Evolutionary conservation across 2,797 vertebrate species (phyloP).

Genomic region (Pterois miles): DNA sequence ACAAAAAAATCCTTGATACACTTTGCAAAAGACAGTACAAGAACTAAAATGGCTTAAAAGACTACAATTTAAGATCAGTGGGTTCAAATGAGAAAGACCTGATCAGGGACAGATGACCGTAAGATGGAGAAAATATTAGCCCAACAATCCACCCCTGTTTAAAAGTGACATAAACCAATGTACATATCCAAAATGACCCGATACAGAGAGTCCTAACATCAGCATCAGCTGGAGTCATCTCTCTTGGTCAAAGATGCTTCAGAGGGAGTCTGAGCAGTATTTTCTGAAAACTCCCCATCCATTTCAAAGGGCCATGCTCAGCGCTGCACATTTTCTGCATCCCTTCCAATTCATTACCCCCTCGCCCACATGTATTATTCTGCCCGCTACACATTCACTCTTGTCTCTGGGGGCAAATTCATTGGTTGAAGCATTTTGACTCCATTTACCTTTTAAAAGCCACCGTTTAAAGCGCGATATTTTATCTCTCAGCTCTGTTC

Average conservation of each 20-base stretch:
- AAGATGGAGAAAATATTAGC: not conserved
- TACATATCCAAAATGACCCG: constrained; percentile 3
- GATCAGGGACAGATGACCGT: not conserved
- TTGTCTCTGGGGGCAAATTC: constrained; percentile 80
- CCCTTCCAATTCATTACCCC: constrained; percentile 84
- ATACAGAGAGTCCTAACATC: constrained; percentile 18
- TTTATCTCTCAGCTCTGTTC: constrained; percentile 55
- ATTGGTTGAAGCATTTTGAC: constrained; percentile 83
- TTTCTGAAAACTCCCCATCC: constrained; percentile 69
- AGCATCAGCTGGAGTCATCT: constrained; percentile 40
- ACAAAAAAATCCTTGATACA: not conserved
- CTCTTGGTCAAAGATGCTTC: constrained; percentile 51
- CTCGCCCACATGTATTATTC: constrained; percentile 80
- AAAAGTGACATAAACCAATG: constrained; percentile 5
- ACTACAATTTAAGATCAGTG: not conserved
- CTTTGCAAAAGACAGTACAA: not conserved
- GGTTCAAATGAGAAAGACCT: constrained; percentile 1
- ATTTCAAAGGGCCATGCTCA: constrained; percentile 64
- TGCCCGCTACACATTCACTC: constrained; percentile 70
- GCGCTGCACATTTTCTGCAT: constrained; percentile 71
- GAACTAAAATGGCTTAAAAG: not conserved
- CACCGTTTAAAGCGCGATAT: constrained; percentile 77
- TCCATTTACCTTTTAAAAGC: constrained; percentile 84
- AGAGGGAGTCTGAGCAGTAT: constrained; percentile 49
- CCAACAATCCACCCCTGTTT: not conserved